Evolutionary conservation across 2,888 invertebrate species (phyloP), one percentile per base, ranked within the genome.

Genomic region (Meliscaeva auricollis): DNA sequence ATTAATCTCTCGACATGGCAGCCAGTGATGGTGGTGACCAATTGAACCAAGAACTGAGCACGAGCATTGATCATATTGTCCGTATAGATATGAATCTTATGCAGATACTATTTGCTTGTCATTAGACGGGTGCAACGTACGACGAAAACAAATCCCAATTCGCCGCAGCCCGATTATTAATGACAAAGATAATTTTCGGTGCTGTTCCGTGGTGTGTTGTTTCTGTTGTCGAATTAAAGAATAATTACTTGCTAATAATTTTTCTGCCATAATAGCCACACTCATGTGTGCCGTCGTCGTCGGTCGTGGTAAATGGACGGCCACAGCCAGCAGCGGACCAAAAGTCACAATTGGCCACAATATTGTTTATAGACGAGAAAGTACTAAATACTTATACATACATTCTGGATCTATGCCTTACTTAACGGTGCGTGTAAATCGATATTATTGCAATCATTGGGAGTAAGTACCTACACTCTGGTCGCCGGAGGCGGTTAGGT

Each of bases 31-130:
- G n/a, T 66, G 35, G 41, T 70, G 75, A 79, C 74, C 79, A 81
- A 13, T 77, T 66, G 72, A 77, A 66, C 66, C 66, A 26, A 82
- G 46, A 75, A 79, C 58, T 58, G 20, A 79, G 44, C 60, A 32
- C 58, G 56, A 56, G 50, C 66, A 82, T 68, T 73, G 74, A 75
- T 84, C 79, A 84, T 75, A 79, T 84, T 84, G 83, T 84, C 73
- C 66, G 17, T 46, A 6, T 9, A 60, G 81, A 76, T 81, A 81
- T 56, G 54, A 32, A 70, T 81, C 81, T 80, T 22, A 75, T 38
- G 38, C 52, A 50, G 66, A 73, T 62, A 69, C 20, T 17, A 13
- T 35, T 32, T 32, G 41, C 5, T 70, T 32, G 38, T 11, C 15
- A 58, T 58, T 26, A 46, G 46, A 64, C 38, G 1, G 4, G 3